These are phyloP conservation scores for Drosophila colorata DNA, from an alignment of 2,888 invertebrate genomes.

Conservation along the genomic window DNA sequence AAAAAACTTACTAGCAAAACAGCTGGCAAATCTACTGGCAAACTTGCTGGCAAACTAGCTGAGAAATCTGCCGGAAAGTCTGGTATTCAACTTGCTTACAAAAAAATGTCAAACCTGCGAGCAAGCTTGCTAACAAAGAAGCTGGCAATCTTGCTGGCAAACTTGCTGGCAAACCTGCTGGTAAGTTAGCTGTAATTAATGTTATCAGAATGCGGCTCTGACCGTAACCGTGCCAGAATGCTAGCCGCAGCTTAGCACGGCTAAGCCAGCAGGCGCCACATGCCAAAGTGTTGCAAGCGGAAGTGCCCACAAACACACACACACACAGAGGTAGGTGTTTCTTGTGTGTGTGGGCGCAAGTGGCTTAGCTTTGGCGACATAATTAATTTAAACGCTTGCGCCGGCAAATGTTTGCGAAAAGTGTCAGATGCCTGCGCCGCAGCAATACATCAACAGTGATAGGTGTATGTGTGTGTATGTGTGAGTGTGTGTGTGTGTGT, in stretches of 20 bases:
- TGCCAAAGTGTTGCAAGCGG: constrained; percentile 16
- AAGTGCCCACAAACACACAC: constrained; percentile 2
- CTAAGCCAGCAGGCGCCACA: constrained; percentile 5
- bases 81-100: too few species aligned
- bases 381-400: constrained; percentile 71
- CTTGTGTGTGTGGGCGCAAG: constrained; percentile 8
- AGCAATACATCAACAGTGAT: constrained; percentile 59
- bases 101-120: neutral
- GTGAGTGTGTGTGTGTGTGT: constrained; percentile 14
- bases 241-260: constrained; percentile 8
- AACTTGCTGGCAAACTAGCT: neutral
- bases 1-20: neutral
- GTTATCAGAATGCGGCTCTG: constrained; percentile 38
- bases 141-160: neutral
- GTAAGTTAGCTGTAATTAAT: constrained; percentile 56
- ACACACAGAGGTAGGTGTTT: neutral
- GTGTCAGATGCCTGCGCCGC: constrained; percentile 67
- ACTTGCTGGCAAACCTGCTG: neutral
- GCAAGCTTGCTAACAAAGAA: neutral
- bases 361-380: constrained; percentile 53
- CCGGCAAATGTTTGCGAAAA: constrained; percentile 69
- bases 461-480: constrained; percentile 21
- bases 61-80: neutral
- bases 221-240: neutral
- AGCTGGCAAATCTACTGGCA: neutral